Evolutionary conservation across 2,797 vertebrate species (phyloP).

Genomic region (Phrynocephalus forsythii): DNA sequence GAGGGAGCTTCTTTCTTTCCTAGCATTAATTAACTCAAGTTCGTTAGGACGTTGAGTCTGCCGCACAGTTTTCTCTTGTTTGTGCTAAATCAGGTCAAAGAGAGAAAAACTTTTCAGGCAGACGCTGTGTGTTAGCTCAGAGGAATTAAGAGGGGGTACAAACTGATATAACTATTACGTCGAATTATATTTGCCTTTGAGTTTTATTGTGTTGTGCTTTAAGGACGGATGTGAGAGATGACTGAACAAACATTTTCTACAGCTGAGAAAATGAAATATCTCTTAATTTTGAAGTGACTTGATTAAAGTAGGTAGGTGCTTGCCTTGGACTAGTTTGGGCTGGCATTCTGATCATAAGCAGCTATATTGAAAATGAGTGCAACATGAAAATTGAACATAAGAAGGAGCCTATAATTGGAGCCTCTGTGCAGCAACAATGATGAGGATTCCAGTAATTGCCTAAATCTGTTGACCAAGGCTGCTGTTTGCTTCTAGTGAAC

Average conservation of each 20-base stretch:
- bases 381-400: neutral
- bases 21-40: constrained; percentile 80
- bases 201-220: constrained; percentile 17
- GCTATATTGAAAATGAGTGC: neutral
- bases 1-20: constrained; percentile 76
- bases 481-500: neutral
- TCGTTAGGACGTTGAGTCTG: constrained; percentile 77
- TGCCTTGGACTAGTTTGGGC: neutral
- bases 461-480: neutral
- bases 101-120: constrained; percentile 75
- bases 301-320: neutral
- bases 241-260: constrained; percentile 44
- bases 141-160: constrained; percentile 62
- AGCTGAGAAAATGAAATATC: constrained; percentile 12
- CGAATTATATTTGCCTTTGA: neutral
- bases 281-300: constrained; percentile 22
- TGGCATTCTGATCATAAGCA: neutral
- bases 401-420: neutral
- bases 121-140: constrained; percentile 72
- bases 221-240: constrained; percentile 48
- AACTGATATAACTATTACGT: constrained; percentile 23
- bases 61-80: constrained; percentile 77
- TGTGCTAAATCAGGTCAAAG: constrained; percentile 76
- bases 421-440: neutral
- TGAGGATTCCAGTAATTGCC: neutral